Percentiles rank a stretch among this genome's conserved stretches.
phyloP scores from a whole-genome alignment of 2,888 invertebrate genomes.

The Bimastos eiseni region DNA sequence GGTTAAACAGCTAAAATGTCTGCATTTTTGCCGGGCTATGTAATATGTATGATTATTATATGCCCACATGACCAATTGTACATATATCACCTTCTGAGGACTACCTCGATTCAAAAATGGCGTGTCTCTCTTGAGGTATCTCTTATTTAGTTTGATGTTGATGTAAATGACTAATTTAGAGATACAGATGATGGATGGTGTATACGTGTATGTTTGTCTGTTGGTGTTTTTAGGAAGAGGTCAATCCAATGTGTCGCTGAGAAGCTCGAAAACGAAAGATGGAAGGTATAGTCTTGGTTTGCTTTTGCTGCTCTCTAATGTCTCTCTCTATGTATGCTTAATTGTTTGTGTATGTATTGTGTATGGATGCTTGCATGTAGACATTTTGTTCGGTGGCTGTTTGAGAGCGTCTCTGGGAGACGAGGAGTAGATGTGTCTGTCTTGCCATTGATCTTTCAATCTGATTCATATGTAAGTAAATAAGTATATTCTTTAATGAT shows the following conservation, averaged over 20 bases:
- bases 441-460: too few species aligned
- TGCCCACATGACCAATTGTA: too few species aligned
- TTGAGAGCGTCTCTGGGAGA: not conserved
- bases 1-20: too few species aligned
- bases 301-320: not conserved
- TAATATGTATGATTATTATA: too few species aligned
- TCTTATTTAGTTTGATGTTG: not conserved
- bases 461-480: too few species aligned
- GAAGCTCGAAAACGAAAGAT: not conserved
- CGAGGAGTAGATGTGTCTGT: too few species aligned
- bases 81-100: too few species aligned
- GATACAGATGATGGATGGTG: not conserved
- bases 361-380: not conserved
- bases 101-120: not conserved
- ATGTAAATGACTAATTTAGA: not conserved
- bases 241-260: not conserved
- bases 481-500: too few species aligned
- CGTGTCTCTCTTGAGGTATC: not conserved
- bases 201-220: not conserved
- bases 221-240: not conserved
- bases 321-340: not conserved
- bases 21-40: too few species aligned
- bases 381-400: not conserved
- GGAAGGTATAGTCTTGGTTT: not conserved
- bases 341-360: not conserved